A percentile compares a stretch with the other conserved stretches of the same genome.
Evolutionary conservation across 2,888 invertebrate species (phyloP).

Genomic region (Phoenoteleia sp.): DNA sequence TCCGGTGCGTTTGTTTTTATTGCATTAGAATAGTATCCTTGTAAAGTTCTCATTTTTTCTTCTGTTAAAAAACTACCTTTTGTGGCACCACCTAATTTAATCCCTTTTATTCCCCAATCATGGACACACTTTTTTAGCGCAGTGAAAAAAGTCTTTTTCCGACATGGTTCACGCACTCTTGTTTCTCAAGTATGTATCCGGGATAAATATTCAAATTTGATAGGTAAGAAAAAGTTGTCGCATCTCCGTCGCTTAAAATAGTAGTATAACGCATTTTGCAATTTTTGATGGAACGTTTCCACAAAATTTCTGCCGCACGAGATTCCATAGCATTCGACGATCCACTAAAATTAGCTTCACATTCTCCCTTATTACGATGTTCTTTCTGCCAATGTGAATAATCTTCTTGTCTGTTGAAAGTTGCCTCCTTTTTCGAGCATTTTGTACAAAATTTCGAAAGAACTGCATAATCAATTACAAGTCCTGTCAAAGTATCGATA

Average conservation of each 20-base stretch:
- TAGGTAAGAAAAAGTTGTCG: slow-evolving; percentile 4
- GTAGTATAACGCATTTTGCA: slow-evolving; percentile 26
- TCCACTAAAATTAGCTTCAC: slow-evolving; percentile 26
- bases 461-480: slow-evolving; percentile 26
- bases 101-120: background rate
- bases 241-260: slow-evolving; percentile 28
- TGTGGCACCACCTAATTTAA: slow-evolving; percentile 18
- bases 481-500: no score
- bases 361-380: background rate
- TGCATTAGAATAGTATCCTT: slow-evolving; percentile 3
- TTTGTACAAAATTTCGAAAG: slow-evolving; percentile 30
- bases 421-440: slow-evolving; percentile 16
- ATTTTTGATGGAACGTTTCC: slow-evolving; percentile 10
- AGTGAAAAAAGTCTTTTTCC: slow-evolving; percentile 15
- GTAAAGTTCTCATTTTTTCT: slow-evolving; percentile 9
- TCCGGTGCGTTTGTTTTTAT: slow-evolving; percentile 3
- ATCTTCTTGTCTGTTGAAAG: slow-evolving; percentile 2
- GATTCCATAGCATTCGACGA: slow-evolving; percentile 28
- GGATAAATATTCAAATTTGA: slow-evolving; percentile 18
- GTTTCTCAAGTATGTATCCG: slow-evolving; percentile 2
- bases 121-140: background rate
- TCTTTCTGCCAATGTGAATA: background rate
- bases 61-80: slow-evolving; percentile 5
- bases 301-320: slow-evolving; percentile 24
- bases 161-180: slow-evolving; percentile 32